Evolutionary conservation across 2,113 vertebrate genomes (phyloP).

Genomic region (Aramus guarauna): DNA sequence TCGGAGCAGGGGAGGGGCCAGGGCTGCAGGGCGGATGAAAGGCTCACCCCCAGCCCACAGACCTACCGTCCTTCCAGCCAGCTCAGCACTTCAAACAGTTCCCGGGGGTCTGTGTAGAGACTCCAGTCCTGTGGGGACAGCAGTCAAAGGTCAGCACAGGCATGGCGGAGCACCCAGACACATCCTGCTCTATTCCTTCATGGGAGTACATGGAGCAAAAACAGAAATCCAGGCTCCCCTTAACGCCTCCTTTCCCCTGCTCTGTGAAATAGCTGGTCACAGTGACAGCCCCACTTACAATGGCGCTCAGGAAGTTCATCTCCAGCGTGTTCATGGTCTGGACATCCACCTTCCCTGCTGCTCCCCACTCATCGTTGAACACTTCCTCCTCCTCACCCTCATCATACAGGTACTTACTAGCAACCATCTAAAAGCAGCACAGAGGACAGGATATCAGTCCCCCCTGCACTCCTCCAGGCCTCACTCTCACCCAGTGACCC

Average conservation of each 20-base stretch:
- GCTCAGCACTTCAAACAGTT: slow-evolving; percentile 87
- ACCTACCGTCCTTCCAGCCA: slow-evolving; percentile 90
- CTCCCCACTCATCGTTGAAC: slow-evolving; percentile 97
- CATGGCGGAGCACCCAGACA: background rate
- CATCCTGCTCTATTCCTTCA: background rate
- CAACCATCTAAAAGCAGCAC: slow-evolving; percentile 87
- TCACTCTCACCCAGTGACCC: background rate
- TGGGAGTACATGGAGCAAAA: fast-evolving
- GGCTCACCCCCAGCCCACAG: background rate
- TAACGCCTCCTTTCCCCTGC: background rate
- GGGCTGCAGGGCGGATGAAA: background rate
- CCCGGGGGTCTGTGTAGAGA: slow-evolving; percentile 87
- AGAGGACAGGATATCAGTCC: background rate
- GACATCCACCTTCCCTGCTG: slow-evolving; percentile 91
- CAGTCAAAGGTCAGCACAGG: background rate
- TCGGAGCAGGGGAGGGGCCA: background rate
- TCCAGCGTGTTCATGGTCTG: slow-evolving; percentile 94
- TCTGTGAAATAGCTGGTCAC: background rate
- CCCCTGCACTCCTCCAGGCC: background rate
- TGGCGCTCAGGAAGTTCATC: slow-evolving; percentile 93
- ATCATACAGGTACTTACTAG: slow-evolving; percentile 97
- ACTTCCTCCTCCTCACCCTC: slow-evolving; percentile 98
- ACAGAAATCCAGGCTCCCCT: background rate
- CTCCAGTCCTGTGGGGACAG: slow-evolving; percentile 84
- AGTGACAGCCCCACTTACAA: slow-evolving; percentile 75